phyloP scores from a whole-genome alignment of 2,113 vertebrate species.

The Sialia sialis region DNA sequence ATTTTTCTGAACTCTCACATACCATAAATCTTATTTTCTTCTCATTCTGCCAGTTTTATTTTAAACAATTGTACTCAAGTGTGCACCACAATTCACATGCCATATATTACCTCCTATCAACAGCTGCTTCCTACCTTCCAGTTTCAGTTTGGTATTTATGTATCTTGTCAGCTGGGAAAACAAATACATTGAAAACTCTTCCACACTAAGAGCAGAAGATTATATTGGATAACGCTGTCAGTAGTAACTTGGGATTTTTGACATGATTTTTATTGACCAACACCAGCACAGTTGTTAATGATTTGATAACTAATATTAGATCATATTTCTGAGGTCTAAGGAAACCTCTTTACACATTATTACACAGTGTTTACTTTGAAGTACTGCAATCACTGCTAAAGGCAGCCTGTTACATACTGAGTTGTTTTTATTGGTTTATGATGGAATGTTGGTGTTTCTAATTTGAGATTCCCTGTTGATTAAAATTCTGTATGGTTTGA shows the following conservation, averaged over 20 bases:
- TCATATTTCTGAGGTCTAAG: not conserved
- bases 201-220: not conserved
- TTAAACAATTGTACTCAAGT: not conserved
- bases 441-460: not conserved
- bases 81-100: not conserved
- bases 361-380: not conserved
- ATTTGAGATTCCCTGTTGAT: not conserved
- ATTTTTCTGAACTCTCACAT: not conserved
- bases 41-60: conserved; percentile 11
- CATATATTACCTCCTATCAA: not conserved
- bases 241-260: not conserved
- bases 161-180: not conserved
- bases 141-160: conserved; percentile 21
- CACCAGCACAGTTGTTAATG: not conserved
- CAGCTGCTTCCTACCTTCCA: not conserved
- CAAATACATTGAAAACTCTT: not conserved
- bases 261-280: not conserved
- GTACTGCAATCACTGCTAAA: not conserved
- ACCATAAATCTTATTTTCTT: conserved; percentile 4
- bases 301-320: conserved; percentile 8
- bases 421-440: not conserved
- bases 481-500: not conserved
- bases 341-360: not conserved
- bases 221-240: not conserved
- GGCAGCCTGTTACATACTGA: not conserved